phyloP scores from a whole-genome alignment of 2,888 invertebrate genomes.

The Chelonus formosanus region DNA sequence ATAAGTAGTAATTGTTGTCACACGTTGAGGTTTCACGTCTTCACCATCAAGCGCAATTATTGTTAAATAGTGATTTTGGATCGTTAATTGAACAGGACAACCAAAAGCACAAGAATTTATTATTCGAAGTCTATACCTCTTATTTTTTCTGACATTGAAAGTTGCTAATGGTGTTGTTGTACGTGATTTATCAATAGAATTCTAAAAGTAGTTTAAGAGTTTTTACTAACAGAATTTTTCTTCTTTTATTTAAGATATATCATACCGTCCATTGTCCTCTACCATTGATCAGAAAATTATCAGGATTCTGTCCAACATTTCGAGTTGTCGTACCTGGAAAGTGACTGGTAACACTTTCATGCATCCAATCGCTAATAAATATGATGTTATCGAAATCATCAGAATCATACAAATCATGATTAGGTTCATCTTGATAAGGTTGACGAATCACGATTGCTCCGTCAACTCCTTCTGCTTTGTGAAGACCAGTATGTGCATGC shows the following conservation, averaged over 20 bases:
- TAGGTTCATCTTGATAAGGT: constrained; percentile 48
- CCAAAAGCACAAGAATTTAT: constrained; percentile 69
- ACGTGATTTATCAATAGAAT: neutral
- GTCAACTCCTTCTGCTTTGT: constrained; percentile 71
- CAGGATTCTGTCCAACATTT: constrained; percentile 83
- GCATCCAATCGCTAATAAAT: constrained; percentile 42
- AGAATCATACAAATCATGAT: constrained; percentile 37
- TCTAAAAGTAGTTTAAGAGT: too few relatives aligned
- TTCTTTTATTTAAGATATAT: too few relatives aligned
- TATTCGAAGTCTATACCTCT: constrained; percentile 68
- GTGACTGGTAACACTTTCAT: constrained; percentile 78
- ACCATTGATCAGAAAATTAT: constrained; percentile 84
- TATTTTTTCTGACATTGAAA: constrained; percentile 62
- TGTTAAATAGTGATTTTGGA: constrained; percentile 67
- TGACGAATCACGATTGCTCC: constrained; percentile 70
- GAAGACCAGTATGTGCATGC: constrained; percentile 65
- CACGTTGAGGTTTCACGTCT: constrained; percentile 65
- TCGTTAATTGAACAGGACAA: constrained; percentile 67
- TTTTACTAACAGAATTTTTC: neutral
- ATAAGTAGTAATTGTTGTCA: constrained; percentile 64
- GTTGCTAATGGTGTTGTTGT: constrained; percentile 49
- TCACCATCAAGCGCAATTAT: constrained; percentile 69
- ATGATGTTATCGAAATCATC: constrained; percentile 39
- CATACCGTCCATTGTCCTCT: constrained; percentile 67
- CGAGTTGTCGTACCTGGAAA: constrained; percentile 80